Percentiles rank a stretch among this genome's conserved stretches.
These are phyloP conservation scores for Congeria kusceri DNA, from an alignment of 2,888 invertebrate genomes.

Conservation along the genomic window DNA sequence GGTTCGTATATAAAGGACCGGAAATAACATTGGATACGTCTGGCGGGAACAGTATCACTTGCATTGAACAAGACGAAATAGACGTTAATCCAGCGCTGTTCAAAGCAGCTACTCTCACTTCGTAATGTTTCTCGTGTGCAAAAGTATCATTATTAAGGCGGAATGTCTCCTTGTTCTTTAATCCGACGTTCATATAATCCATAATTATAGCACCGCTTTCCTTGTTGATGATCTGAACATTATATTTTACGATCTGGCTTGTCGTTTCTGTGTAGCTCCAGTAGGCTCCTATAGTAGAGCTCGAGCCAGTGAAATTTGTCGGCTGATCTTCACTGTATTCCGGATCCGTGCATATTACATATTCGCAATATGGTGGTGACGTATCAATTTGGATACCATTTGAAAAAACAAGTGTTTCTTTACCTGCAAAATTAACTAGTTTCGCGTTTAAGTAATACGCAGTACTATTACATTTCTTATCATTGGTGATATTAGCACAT, in stretches of 20 bases:
- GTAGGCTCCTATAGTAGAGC: slow-evolving; percentile 64
- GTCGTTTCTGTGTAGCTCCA: slow-evolving; percentile 71
- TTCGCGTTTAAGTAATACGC: slow-evolving; percentile 69
- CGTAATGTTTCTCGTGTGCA: slow-evolving; percentile 58
- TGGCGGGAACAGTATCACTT: slow-evolving; percentile 44
- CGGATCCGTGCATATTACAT: slow-evolving; percentile 71
- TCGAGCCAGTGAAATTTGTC: slow-evolving; percentile 65
- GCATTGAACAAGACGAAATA: slow-evolving; percentile 29
- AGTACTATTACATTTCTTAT: slow-evolving; percentile 35
- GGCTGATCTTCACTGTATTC: slow-evolving; percentile 67
- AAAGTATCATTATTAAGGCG: slow-evolving; percentile 39
- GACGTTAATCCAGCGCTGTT: slow-evolving; percentile 57
- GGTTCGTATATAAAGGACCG: slow-evolving; percentile 26
- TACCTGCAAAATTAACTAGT: slow-evolving; percentile 67
- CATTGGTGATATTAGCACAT: slow-evolving; percentile 36
- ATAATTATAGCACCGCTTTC: slow-evolving; percentile 35
- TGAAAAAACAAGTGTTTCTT: slow-evolving; percentile 57
- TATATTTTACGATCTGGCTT: slow-evolving; percentile 56
- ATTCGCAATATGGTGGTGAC: slow-evolving; percentile 64
- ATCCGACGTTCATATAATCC: slow-evolving; percentile 46
- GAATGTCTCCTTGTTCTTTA: slow-evolving; percentile 36
- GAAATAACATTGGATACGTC: slow-evolving; percentile 26
- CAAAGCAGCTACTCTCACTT: slow-evolving; percentile 54
- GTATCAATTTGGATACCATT: slow-evolving; percentile 69
- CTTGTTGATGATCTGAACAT: slow-evolving; percentile 55